Percentiles rank a stretch among this genome's conserved stretches.
phyloP scores from a whole-genome alignment of 2,113 vertebrate genomes.

The Pseudonaja textilis region DNA sequence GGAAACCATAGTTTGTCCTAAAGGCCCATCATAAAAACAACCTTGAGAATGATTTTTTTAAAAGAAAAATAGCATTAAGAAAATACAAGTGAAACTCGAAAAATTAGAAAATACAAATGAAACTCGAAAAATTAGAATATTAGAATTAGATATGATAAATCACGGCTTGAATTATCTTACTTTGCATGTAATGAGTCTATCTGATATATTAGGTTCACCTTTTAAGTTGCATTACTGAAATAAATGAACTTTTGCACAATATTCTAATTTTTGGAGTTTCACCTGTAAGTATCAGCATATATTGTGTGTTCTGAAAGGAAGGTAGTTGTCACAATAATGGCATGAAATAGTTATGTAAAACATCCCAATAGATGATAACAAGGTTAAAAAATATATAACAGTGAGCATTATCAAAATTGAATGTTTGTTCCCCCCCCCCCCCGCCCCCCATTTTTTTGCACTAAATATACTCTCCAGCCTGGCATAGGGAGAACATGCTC shows the following conservation, averaged over 20 bases:
- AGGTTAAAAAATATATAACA: background rate
- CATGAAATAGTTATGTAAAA: background rate
- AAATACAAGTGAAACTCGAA: background rate
- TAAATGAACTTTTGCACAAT: too few species aligned
- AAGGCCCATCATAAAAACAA: background rate
- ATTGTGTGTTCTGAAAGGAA: background rate
- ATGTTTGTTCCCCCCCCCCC: background rate
- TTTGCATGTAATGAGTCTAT: too few species aligned
- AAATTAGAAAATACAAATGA: too few species aligned
- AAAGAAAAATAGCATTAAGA: background rate
- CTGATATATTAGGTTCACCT: too few species aligned
- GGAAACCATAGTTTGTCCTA: background rate
- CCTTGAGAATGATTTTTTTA: background rate
- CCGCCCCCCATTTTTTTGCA: background rate
- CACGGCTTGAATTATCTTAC: too few species aligned
- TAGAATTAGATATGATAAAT: too few species aligned
- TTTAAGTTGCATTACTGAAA: too few species aligned
- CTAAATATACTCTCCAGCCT: background rate
- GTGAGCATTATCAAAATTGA: background rate
- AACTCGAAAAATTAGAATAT: too few species aligned
- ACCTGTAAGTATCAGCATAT: background rate
- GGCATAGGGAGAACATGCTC: background rate
- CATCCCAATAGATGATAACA: background rate
- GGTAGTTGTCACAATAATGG: background rate
- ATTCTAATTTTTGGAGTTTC: too few species aligned